Conservation (phyloP, 30 jellyfish, hydroid and myxozoan genomes). For the Pseudorhiza aurosa region DNA sequence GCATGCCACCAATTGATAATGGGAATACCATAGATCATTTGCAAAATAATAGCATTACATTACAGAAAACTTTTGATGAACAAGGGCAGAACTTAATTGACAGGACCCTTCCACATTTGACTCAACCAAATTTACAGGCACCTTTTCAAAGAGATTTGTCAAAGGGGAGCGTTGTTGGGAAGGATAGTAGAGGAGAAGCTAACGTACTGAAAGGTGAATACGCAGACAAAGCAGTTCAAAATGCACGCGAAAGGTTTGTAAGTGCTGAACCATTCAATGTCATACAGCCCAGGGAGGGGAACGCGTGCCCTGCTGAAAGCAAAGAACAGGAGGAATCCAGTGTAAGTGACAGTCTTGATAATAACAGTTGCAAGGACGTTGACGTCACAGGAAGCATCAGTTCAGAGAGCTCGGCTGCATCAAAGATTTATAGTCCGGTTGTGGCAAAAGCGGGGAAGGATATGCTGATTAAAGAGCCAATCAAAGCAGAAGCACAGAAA, state of each 20-base stretch:
- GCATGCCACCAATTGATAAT: slow-evolving; percentile 10
- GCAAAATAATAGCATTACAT: background rate
- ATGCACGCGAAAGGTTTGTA: background rate
- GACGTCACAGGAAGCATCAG: slow-evolving; percentile 39
- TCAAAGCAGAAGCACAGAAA: background rate
- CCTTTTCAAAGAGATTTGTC: background rate
- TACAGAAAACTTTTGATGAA: background rate
- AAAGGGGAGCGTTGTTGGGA: background rate
- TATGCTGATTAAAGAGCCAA: background rate
- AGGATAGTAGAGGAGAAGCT: background rate
- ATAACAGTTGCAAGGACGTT: slow-evolving; percentile 30
- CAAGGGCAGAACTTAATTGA: background rate
- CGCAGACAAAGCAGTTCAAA: background rate
- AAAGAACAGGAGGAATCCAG: slow-evolving; percentile 16
- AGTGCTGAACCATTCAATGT: background rate
- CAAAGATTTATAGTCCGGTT: slow-evolving; percentile 32
- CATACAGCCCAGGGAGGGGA: background rate
- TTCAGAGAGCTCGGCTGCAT: slow-evolving; percentile 29
- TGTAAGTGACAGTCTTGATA: slow-evolving; percentile 19
- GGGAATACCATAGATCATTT: background rate
- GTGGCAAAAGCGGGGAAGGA: background rate
- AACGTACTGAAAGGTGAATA: background rate
- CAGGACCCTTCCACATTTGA: background rate
- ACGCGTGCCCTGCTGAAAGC: background rate
- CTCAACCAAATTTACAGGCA: background rate